Conservation (phyloP, 2,797 vertebrate genomes). For the Sebastes oblongus region DNA sequence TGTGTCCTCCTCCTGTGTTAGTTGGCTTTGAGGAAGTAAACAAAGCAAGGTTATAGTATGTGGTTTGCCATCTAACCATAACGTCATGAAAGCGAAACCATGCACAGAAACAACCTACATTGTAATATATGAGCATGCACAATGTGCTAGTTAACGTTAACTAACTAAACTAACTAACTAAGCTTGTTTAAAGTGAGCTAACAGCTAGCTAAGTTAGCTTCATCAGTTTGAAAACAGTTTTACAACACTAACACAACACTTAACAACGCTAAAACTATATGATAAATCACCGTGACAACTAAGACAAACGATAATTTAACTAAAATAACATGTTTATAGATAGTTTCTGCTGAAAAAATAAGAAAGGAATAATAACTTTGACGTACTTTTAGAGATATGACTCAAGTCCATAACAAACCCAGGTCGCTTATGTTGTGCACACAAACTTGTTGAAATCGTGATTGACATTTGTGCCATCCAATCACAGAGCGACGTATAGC, state of each 20-base stretch:
- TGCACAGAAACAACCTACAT: neutral
- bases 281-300: slow-evolving; percentile 12
- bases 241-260: neutral
- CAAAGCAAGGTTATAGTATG: neutral
- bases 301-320: neutral
- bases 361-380: slow-evolving; percentile 41
- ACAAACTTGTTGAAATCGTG: slow-evolving; percentile 42
- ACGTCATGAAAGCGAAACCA: neutral
- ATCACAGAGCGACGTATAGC: neutral
- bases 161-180: neutral
- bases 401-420: slow-evolving; percentile 59
- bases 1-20: neutral
- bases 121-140: neutral
- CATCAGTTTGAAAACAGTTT: neutral
- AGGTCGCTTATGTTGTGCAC: neutral
- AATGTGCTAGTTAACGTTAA: neutral
- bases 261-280: neutral
- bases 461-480: slow-evolving; percentile 36
- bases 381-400: slow-evolving; percentile 72
- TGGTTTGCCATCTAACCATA: neutral
- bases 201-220: neutral
- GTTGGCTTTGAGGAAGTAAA: neutral
- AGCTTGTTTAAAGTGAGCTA: neutral
- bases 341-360: neutral
- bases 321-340: neutral